phyloP scores from a whole-genome alignment of 2,797 vertebrate species.

The Loris lydekkerianus region DNA sequence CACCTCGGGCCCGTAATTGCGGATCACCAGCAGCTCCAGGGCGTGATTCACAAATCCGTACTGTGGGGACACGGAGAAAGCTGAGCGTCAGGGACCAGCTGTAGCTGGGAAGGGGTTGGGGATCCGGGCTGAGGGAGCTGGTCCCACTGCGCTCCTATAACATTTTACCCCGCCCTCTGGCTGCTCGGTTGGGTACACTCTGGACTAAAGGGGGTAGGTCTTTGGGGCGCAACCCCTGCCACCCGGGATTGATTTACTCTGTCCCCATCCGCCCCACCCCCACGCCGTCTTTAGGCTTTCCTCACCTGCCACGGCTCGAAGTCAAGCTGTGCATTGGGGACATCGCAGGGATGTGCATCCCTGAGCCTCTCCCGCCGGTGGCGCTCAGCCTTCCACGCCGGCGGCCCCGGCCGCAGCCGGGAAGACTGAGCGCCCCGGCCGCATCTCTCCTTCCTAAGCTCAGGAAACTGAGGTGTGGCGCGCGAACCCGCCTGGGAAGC shows the following conservation, averaged over 20 bases:
- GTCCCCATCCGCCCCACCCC: not conserved
- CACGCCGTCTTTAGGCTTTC: not conserved
- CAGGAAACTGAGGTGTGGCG: not conserved
- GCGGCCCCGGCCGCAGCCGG: fast-evolving
- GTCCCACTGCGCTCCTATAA: not conserved
- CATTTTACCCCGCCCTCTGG: not conserved
- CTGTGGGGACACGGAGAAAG: slow-evolving; percentile 87
- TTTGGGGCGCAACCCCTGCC: not conserved
- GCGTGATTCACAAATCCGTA: slow-evolving; percentile 99
- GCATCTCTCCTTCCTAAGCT: not conserved
- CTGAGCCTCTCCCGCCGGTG: not conserved
- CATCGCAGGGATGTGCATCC: not conserved
- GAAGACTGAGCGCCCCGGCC: not conserved
- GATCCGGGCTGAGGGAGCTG: fast-evolving
- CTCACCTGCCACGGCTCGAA: slow-evolving; percentile 58
- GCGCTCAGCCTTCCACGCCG: not conserved
- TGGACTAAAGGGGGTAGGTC: not conserved
- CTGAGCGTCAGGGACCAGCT: not conserved
- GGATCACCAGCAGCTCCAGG: slow-evolving; percentile 97
- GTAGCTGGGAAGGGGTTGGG: not conserved
- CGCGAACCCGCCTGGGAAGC: not conserved
- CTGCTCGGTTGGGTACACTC: not conserved
- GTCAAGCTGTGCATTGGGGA: not conserved
- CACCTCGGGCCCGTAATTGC: slow-evolving; percentile 98
- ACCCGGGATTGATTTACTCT: not conserved